Evolutionary conservation across 2,797 vertebrate genomes (phyloP).

Genomic region (Gymnoscopelus microlampas): DNA sequence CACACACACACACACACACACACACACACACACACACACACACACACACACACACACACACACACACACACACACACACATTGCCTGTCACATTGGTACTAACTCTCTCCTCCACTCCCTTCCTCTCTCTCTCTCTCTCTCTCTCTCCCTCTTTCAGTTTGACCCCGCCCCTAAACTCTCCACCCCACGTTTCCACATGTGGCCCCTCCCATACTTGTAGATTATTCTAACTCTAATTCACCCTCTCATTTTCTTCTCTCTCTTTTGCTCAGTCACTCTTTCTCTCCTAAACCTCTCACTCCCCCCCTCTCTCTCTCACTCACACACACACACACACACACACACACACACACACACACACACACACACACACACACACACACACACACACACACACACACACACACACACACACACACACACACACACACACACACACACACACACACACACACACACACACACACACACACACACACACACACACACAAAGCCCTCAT

Average conservation of each 20-base stretch:
- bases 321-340: conserved; percentile 19
- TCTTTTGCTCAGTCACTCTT: conserved; percentile 7
- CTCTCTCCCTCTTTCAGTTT: conserved; percentile 25
- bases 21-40: background rate
- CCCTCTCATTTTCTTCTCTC: background rate
- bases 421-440: conserved; percentile 8
- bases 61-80: conserved; percentile 17
- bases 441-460: conserved; percentile 30
- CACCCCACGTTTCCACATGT: conserved; percentile 37
- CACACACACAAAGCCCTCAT: conserved; percentile 76
- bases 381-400: background rate
- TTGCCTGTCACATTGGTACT: background rate
- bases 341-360: conserved; percentile 6
- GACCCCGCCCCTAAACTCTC: conserved; percentile 43
- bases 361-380: background rate
- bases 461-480: conserved; percentile 31
- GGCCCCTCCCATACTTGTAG: conserved; percentile 20
- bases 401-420: conserved; percentile 19
- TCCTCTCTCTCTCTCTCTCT: conserved; percentile 16
- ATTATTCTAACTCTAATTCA: conserved; percentile 32
- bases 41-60: conserved; percentile 23
- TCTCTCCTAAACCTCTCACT: conserved; percentile 13
- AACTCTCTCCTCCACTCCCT: conserved; percentile 13
- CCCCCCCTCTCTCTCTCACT: conserved; percentile 26
- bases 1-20: conserved; percentile 11